phyloP scores from a whole-genome alignment of 1,140 invertebrate species.

The Augochlora pura region DNA sequence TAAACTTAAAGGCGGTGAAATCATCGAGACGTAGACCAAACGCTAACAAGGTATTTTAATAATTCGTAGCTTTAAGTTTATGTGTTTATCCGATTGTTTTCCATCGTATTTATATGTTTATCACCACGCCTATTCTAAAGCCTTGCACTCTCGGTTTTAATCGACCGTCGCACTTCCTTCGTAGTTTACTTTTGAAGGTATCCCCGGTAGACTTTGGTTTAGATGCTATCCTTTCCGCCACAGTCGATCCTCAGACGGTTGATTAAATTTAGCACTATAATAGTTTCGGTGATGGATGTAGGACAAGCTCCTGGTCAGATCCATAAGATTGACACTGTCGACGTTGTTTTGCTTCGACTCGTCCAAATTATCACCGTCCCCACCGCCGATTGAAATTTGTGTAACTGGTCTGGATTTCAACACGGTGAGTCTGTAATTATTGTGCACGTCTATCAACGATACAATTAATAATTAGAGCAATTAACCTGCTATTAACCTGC shows the following conservation, averaged over 20 bases:
- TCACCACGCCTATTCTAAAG: not conserved
- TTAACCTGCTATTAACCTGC: no score
- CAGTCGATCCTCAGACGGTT: constrained; percentile 14
- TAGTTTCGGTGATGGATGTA: constrained; percentile 71
- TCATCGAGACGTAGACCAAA: not conserved
- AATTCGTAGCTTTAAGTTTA: no score
- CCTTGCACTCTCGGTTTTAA: not conserved
- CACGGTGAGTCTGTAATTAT: constrained; percentile 55
- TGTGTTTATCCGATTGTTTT: not conserved
- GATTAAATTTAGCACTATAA: constrained; percentile 54
- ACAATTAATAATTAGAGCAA: no score
- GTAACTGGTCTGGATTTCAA: constrained; percentile 65
- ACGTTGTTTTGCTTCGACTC: constrained; percentile 73
- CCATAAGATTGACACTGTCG: constrained; percentile 72
- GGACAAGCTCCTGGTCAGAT: constrained; percentile 71
- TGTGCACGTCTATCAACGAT: not conserved
- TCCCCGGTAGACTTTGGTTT: not conserved
- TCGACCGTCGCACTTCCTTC: not conserved
- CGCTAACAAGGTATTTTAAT: constrained; percentile 28
- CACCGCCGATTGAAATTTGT: constrained; percentile 73
- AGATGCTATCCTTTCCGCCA: not conserved
- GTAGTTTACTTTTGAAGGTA: not conserved
- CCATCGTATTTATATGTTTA: not conserved
- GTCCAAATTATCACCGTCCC: constrained; percentile 69
- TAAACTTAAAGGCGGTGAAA: constrained; percentile 71